Evolutionary conservation across 2,888 invertebrate genomes (phyloP).

Genomic region (Harpalus rufipes): DNA sequence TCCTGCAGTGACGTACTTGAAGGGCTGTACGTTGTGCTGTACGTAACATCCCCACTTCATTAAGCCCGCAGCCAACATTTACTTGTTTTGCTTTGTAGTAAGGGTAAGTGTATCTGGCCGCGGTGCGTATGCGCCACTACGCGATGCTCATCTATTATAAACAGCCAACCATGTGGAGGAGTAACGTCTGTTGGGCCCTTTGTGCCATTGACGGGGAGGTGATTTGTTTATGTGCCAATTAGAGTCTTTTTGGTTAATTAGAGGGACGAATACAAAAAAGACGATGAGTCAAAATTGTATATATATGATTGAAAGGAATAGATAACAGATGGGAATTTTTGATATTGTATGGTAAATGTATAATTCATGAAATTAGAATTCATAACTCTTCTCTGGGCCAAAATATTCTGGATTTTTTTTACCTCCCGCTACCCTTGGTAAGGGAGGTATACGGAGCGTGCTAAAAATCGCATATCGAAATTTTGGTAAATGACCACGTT

Average conservation of each 20-base stretch:
- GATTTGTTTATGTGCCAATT: conserved; percentile 37
- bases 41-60: background rate
- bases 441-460: too few species aligned
- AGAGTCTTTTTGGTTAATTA: background rate
- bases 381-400: too few species aligned
- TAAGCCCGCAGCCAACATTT: background rate
- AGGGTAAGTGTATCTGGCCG: background rate
- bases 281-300: background rate
- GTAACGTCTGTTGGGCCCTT: conserved; percentile 4
- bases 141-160: conserved; percentile 39
- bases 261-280: background rate
- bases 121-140: background rate
- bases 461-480: too few species aligned
- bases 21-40: background rate
- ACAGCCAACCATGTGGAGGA: conserved; percentile 27
- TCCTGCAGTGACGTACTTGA: background rate
- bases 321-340: background rate
- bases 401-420: too few species aligned
- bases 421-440: too few species aligned
- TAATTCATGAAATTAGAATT: too few species aligned
- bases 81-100: background rate
- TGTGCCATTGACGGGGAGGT: conserved; percentile 3
- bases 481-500: too few species aligned
- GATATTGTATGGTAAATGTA: too few species aligned
- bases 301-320: background rate